Conservation (phyloP, 2,888 invertebrate genomes). For the Cactoblastis cactorum region DNA sequence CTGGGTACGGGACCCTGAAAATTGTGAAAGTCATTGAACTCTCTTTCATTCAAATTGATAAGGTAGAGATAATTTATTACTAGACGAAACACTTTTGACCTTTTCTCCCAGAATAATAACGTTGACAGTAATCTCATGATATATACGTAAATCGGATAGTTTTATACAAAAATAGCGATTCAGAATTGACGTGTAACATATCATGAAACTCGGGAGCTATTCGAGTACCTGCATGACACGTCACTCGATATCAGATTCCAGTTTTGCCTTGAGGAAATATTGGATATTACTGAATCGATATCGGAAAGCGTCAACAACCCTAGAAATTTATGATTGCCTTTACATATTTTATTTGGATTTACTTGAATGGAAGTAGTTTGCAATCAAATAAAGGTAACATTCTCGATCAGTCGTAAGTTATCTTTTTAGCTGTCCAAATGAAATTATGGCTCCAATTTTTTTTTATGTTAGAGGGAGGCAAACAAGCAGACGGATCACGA, state of each 20-base stretch:
- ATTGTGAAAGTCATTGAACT: no score
- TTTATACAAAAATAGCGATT: not conserved
- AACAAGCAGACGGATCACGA: no score
- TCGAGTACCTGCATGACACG: slow-evolving; percentile 22
- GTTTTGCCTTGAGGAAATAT: slow-evolving; percentile 44
- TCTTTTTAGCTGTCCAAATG: no score
- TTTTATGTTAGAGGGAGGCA: no score
- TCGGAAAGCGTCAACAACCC: slow-evolving; percentile 39
- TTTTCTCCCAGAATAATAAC: not conserved
- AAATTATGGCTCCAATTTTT: no score
- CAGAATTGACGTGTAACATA: not conserved
- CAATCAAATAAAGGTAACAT: no score
- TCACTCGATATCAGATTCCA: slow-evolving; percentile 43
- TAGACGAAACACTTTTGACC: no score
- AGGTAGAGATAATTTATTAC: no score
- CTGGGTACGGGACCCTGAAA: no score
- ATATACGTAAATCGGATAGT: not conserved
- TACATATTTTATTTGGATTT: slow-evolving; percentile 30
- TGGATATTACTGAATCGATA: slow-evolving; percentile 50
- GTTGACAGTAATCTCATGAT: not conserved
- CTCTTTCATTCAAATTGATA: no score
- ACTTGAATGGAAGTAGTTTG: no score
- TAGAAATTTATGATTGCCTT: slow-evolving; percentile 47
- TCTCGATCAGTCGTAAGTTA: no score
- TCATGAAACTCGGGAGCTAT: not conserved